phyloP scores from a whole-genome alignment of 2,797 vertebrate genomes.

The Choloepus didactylus region DNA sequence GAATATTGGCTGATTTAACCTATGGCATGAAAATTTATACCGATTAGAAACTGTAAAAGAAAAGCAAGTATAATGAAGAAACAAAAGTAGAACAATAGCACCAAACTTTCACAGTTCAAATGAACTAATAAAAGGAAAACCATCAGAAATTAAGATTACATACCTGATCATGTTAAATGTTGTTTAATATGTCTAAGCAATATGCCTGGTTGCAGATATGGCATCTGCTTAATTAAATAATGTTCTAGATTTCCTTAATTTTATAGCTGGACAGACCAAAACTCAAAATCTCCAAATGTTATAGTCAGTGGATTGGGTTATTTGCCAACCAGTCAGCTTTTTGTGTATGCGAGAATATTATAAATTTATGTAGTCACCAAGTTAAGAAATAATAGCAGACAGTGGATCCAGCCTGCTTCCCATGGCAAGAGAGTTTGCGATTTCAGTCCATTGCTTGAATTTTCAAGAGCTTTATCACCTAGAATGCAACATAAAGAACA shows the following conservation, averaged over 20 bases:
- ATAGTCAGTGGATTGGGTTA: background rate
- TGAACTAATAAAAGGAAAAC: background rate
- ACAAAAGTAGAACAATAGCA: background rate
- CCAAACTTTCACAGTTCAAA: background rate
- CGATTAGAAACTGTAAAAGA: background rate
- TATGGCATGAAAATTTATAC: too few species aligned
- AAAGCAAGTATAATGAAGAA: background rate
- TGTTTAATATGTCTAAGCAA: background rate
- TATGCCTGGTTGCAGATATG: background rate
- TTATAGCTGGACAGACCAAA: conserved; percentile 10
- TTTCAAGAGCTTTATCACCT: background rate
- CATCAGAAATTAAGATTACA: background rate
- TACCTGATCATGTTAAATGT: background rate
- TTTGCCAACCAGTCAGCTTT: background rate
- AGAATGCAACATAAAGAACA: background rate
- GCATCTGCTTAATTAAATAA: background rate
- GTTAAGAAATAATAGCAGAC: background rate
- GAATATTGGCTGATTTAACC: background rate
- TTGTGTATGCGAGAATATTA: background rate
- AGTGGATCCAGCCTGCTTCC: accelerated
- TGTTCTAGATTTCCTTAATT: background rate
- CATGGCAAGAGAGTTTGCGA: background rate
- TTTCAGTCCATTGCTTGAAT: background rate
- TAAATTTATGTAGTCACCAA: background rate
- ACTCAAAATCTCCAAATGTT: background rate